These are phyloP conservation scores for Drosophila suzukii DNA, from an alignment of 1,140 invertebrate genomes.

Conservation along the genomic window DNA sequence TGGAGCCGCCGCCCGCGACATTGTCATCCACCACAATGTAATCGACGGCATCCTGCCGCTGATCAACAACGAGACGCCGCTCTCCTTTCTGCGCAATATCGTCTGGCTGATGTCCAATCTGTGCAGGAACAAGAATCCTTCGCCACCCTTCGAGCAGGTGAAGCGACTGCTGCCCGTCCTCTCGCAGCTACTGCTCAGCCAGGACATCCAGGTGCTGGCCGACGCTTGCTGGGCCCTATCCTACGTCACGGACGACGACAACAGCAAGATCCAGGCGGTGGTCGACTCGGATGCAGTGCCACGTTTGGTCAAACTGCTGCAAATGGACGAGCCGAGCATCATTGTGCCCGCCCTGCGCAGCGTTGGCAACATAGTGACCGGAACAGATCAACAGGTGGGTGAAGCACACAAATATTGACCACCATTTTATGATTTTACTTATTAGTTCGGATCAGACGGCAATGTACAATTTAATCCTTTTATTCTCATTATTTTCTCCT, in stretches of 20 bases:
- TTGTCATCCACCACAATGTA: slow-evolving; percentile 88
- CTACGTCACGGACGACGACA: slow-evolving; percentile 97
- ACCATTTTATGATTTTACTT: too few relatives aligned
- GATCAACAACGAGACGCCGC: slow-evolving; percentile 86
- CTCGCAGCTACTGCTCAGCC: slow-evolving; percentile 90
- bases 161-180: slow-evolving; percentile 93
- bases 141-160: slow-evolving; percentile 91
- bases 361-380: slow-evolving; percentile 95
- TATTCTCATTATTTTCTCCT: slow-evolving; percentile 86
- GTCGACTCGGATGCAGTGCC: slow-evolving; percentile 90
- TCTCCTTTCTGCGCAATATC: slow-evolving; percentile 86
- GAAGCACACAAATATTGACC: not conserved
- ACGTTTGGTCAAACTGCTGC: slow-evolving; percentile 91
- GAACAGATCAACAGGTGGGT: slow-evolving; percentile 89
- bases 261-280: slow-evolving; percentile 96
- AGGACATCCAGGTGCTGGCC: slow-evolving; percentile 91
- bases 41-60: slow-evolving; percentile 89
- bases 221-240: slow-evolving; percentile 99
- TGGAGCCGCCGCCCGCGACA: slow-evolving; percentile 90
- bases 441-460: not conserved
- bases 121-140: slow-evolving; percentile 96
- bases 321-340: slow-evolving; percentile 89
- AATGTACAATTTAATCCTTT: not conserved
- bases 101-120: slow-evolving; percentile 97
- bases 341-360: slow-evolving; percentile 95